phyloP scores from a whole-genome alignment of 2,888 invertebrate species.

The Tridacna crocea region DNA sequence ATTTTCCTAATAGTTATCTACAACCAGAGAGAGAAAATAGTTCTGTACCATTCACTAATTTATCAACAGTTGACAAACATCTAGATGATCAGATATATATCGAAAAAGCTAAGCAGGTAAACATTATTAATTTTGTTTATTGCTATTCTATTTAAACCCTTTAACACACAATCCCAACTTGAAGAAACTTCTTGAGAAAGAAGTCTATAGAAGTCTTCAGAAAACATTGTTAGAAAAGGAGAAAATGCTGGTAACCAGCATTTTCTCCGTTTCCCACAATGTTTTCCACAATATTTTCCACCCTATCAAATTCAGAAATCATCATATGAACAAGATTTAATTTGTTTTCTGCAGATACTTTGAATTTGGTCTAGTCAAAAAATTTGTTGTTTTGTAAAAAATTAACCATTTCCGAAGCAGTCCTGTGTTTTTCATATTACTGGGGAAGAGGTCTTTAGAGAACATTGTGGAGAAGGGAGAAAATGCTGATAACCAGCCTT shows the following conservation, averaged over 20 bases:
- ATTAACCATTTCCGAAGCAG: too few relatives aligned
- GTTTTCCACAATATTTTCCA: not conserved
- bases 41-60: conserved; percentile 35
- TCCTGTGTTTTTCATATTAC: too few relatives aligned
- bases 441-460: too few relatives aligned
- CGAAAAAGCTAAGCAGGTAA: conserved; percentile 51
- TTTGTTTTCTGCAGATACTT: not conserved
- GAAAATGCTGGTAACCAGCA: not conserved
- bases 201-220: not conserved
- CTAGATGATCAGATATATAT: conserved; percentile 42
- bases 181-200: not conserved
- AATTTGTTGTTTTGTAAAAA: too few relatives aligned
- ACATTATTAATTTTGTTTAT: conserved; percentile 13
- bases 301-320: not conserved
- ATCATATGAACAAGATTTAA: not conserved
- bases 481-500: too few relatives aligned
- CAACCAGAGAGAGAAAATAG: conserved; percentile 41
- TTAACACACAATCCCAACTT: not conserved
- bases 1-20: conserved; percentile 24
- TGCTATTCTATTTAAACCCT: not conserved
- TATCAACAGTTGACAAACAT: conserved; percentile 40
- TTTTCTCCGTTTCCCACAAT: not conserved
- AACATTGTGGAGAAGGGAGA: too few relatives aligned
- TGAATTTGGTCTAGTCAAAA: not conserved
- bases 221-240: not conserved